phyloP scores from a whole-genome alignment of 2,888 invertebrate genomes.

The Drosophila siamana region DNA sequence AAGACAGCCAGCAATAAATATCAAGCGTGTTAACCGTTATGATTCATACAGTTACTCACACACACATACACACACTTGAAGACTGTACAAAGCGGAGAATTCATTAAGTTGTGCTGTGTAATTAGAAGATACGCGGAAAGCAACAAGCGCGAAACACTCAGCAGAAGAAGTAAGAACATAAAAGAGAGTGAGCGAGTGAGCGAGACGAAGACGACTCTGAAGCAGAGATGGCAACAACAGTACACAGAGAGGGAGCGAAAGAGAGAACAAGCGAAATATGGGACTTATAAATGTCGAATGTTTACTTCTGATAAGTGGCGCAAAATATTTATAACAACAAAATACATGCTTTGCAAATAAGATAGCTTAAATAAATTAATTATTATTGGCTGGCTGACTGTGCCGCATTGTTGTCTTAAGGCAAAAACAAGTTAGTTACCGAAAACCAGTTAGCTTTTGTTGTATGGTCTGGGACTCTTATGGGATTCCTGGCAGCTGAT shows the following conservation, averaged over 20 bases:
- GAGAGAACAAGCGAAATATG: conserved; percentile 1
- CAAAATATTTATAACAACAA: conserved; percentile 34
- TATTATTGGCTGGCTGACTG: conserved; percentile 29
- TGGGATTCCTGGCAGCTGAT: conserved; percentile 23
- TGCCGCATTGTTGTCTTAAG: conserved; percentile 20
- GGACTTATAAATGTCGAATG: conserved; percentile 47
- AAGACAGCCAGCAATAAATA: conserved; percentile 8
- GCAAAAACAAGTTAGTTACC: conserved; percentile 40
- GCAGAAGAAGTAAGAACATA: conserved; percentile 4
- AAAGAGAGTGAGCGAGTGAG: not conserved
- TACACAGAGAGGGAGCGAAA: not conserved
- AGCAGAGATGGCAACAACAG: conserved; percentile 27
- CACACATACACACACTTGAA: conserved; percentile 23
- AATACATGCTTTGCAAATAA: conserved; percentile 38
- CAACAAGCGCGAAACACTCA: conserved; percentile 30
- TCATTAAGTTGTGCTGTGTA: conserved; percentile 46
- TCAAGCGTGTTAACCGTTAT: conserved; percentile 45
- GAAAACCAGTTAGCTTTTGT: conserved; percentile 26
- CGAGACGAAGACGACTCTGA: not conserved
- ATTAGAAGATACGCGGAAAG: conserved; percentile 55
- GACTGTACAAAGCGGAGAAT: conserved; percentile 41
- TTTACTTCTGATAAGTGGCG: conserved; percentile 58
- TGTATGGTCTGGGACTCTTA: not conserved
- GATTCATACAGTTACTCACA: conserved; percentile 35
- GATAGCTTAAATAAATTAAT: conserved; percentile 58